Evolutionary conservation across 92 coral and sea anemone genomes (phyloP).

Genomic region (Bergia sp.): DNA sequence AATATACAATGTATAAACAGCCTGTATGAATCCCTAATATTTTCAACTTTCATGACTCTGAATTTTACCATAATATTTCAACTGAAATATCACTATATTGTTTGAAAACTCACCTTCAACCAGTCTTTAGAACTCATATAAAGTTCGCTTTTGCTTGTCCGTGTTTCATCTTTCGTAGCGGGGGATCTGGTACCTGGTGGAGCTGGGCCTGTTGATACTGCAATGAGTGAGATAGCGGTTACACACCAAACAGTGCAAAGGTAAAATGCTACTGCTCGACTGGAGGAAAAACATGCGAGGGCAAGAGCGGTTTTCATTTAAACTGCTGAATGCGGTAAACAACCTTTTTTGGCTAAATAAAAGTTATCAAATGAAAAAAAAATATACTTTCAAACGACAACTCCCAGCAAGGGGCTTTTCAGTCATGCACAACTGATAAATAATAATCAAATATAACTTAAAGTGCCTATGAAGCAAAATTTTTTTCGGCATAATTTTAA

Average conservation of each 20-base stretch:
- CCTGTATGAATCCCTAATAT: no score
- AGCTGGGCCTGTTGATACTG: slow-evolving; percentile 53
- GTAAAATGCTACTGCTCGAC: not conserved
- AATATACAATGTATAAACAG: no score
- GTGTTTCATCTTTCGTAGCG: slow-evolving; percentile 40
- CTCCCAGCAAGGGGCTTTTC: no score
- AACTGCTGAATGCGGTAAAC: not conserved
- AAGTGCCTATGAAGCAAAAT: no score
- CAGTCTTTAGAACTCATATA: slow-evolving; percentile 98
- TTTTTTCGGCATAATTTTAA: no score
- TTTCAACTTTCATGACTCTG: no score
- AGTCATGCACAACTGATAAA: no score
- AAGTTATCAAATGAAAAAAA: no score
- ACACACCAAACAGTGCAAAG: not conserved
- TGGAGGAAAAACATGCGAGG: not conserved
- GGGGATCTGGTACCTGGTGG: slow-evolving; percentile 43
- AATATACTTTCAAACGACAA: not conserved
- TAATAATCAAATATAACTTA: no score
- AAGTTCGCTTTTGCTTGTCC: slow-evolving; percentile 76
- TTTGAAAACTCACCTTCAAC: slow-evolving; percentile 77
- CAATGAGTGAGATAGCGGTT: not conserved
- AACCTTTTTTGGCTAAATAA: not conserved
- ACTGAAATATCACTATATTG: not conserved
- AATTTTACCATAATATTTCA: not conserved
- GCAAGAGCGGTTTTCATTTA: not conserved